Evolutionary conservation across 2,797 vertebrate genomes (phyloP).

Genomic region (Sylvia borin): DNA sequence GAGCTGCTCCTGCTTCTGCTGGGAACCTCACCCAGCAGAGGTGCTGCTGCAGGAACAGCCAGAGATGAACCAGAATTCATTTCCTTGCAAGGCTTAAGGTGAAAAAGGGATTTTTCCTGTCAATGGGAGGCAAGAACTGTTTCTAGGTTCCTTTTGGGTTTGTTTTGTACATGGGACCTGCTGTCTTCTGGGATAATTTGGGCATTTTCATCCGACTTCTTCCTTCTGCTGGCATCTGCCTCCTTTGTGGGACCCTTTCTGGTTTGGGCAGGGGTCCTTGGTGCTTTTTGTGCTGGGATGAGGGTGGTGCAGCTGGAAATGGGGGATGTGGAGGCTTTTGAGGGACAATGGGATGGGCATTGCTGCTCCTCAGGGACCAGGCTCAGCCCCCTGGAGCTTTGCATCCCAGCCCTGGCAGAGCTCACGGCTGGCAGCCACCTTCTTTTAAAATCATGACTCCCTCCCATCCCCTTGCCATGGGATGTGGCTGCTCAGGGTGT

Average conservation of each 20-base stretch:
- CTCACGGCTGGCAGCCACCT: accelerated
- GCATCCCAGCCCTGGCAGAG: not conserved
- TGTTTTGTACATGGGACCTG: not conserved
- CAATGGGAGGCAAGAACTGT: not conserved
- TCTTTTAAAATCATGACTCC: not conserved
- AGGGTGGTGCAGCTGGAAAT: accelerated
- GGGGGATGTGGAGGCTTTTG: not conserved
- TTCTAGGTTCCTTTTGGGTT: not conserved
- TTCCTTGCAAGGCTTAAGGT: not conserved
- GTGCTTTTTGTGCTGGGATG: not conserved
- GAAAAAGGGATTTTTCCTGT: not conserved
- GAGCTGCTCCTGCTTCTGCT: not conserved
- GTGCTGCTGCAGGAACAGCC: too few species aligned
- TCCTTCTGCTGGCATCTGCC: not conserved
- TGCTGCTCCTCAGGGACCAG: not conserved
- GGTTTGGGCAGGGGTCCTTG: not conserved
- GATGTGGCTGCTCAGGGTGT: not conserved
- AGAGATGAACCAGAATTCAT: not conserved
- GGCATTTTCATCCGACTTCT: not conserved
- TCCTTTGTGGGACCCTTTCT: not conserved
- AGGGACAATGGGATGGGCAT: accelerated
- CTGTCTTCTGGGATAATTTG: not conserved
- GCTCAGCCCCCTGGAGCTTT: not conserved
- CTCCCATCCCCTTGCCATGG: not conserved
- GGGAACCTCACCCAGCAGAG: not conserved